Percentiles rank a stretch among this genome's conserved stretches.
Evolutionary conservation across 1,140 invertebrate genomes (phyloP).

Genomic region (Drosophila arawakana): DNA sequence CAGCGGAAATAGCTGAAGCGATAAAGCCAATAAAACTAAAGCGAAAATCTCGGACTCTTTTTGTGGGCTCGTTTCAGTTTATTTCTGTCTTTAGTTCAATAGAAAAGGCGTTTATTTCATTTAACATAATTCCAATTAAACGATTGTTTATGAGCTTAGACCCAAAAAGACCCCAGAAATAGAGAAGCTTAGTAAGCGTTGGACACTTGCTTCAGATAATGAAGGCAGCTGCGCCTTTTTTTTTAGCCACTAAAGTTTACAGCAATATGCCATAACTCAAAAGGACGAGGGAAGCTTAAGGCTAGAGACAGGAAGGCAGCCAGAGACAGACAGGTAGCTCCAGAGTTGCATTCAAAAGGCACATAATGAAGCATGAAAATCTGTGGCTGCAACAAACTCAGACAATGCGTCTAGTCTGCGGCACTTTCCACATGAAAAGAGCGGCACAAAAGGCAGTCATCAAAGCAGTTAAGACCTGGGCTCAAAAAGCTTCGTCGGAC

Average conservation of each 20-base stretch:
- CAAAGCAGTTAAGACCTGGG: not conserved
- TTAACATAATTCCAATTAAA: slow-evolving; percentile 78
- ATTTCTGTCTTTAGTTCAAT: slow-evolving; percentile 26
- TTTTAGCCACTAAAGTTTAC: slow-evolving; percentile 17
- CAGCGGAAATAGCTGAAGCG: slow-evolving; percentile 79
- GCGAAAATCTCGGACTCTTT: slow-evolving; percentile 36
- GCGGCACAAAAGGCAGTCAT: no score
- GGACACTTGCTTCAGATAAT: slow-evolving; percentile 51
- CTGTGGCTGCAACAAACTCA: slow-evolving; percentile 33
- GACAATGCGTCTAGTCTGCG: slow-evolving; percentile 59
- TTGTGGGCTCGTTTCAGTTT: slow-evolving; percentile 31
- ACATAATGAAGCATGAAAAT: slow-evolving; percentile 68
- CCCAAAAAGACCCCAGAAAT: slow-evolving; percentile 44
- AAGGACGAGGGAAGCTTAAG: slow-evolving; percentile 29
- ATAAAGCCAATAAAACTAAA: slow-evolving; percentile 74
- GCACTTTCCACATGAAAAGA: not conserved
- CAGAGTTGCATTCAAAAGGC: slow-evolving; percentile 44
- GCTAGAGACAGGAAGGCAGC: slow-evolving; percentile 6
- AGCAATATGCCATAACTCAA: slow-evolving; percentile 75
- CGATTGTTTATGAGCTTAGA: slow-evolving; percentile 58
- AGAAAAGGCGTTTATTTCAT: slow-evolving; percentile 66
- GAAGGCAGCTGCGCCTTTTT: slow-evolving; percentile 5
- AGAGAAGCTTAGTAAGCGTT: slow-evolving; percentile 24
- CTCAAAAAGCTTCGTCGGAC: slow-evolving; percentile 25
- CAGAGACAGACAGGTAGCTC: slow-evolving; percentile 29